Evolutionary conservation across 1,140 invertebrate species (phyloP).

Genomic region (Aradophagus sp.): DNA sequence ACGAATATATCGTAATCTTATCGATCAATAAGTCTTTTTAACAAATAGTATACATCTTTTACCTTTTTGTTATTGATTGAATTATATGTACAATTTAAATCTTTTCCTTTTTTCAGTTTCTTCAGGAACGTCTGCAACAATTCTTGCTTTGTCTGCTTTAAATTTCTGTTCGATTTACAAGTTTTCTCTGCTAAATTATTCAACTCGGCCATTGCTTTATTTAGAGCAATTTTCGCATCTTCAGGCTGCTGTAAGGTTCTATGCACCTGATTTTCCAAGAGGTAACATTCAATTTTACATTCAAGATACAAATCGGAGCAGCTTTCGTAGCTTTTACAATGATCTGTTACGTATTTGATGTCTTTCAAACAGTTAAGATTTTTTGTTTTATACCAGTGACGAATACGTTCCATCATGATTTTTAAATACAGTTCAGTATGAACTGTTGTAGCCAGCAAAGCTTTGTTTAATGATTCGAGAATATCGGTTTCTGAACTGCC

Average conservation of each 20-base stretch:
- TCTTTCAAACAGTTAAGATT: conserved; percentile 52
- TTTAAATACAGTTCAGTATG: conserved; percentile 51
- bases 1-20: too few relatives aligned
- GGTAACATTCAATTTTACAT: conserved; percentile 55
- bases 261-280: conserved; percentile 59
- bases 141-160: conserved; percentile 36
- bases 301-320: conserved; percentile 41
- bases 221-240: conserved; percentile 38
- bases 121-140: conserved; percentile 47
- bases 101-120: conserved; percentile 18
- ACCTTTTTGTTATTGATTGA: conserved; percentile 5
- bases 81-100: not conserved
- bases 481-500: not conserved
- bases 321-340: conserved; percentile 36
- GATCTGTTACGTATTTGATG: conserved; percentile 10
- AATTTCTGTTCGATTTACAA: conserved; percentile 2
- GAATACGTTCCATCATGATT: conserved; percentile 59
- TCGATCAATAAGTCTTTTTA: too few relatives aligned
- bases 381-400: conserved; percentile 48
- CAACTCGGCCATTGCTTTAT: conserved; percentile 53
- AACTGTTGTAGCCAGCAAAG: conserved; percentile 59
- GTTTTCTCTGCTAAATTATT: conserved; percentile 29
- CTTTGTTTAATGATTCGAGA: conserved; percentile 56
- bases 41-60: not conserved
- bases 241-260: conserved; percentile 32